phyloP scores from a whole-genome alignment of 1,140 invertebrate species.

The Drosophila mayri region DNA sequence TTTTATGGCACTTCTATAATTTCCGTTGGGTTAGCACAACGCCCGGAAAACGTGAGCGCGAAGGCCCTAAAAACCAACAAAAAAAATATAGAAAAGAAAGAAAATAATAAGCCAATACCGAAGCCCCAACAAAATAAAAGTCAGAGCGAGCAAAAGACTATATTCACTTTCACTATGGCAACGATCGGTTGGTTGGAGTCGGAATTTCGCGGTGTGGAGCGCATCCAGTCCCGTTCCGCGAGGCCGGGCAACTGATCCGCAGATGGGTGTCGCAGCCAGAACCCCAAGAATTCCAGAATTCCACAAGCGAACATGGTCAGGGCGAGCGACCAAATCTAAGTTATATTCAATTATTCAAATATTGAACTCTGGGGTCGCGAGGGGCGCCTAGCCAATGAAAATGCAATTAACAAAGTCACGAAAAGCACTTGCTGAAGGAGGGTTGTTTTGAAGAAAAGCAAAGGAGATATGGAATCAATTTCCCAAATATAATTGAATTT shows the following conservation, averaged over 20 bases:
- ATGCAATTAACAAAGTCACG: conserved; percentile 72
- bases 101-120: conserved; percentile 34
- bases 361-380: conserved; percentile 62
- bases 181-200: conserved; percentile 12
- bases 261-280: conserved; percentile 26
- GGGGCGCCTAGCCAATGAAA: conserved; percentile 66
- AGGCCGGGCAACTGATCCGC: conserved; percentile 49
- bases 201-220: conserved; percentile 11
- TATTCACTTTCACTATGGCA: conserved; percentile 68
- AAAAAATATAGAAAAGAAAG: background rate
- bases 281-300: conserved; percentile 14
- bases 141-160: conserved; percentile 33
- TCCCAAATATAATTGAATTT: background rate
- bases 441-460: conserved; percentile 4
- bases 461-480: background rate
- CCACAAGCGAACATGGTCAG: conserved; percentile 16
- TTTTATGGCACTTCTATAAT: conserved; percentile 61
- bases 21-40: conserved; percentile 48
- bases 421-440: conserved; percentile 16
- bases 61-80: conserved; percentile 31
- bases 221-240: conserved; percentile 63
- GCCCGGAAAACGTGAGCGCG: conserved; percentile 38
- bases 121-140: conserved; percentile 38
- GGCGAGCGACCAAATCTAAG: conserved; percentile 62
- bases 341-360: conserved; percentile 79